Evolutionary conservation across 2,797 vertebrate genomes (phyloP).

Genomic region (Parauchenoglanis ngamensis): DNA sequence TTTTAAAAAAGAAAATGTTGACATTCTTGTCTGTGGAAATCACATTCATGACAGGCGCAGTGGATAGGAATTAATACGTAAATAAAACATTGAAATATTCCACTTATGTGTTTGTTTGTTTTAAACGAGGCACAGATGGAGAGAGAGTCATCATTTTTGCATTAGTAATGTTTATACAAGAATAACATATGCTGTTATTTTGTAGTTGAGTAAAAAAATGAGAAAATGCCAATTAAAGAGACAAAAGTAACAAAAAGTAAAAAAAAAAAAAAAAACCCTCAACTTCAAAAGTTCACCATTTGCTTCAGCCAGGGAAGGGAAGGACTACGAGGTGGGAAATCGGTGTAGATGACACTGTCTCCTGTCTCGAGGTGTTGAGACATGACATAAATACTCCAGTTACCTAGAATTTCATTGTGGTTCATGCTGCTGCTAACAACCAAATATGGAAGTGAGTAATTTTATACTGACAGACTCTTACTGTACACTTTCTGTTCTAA

Average conservation of each 20-base stretch:
- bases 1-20: background rate
- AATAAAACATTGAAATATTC: background rate
- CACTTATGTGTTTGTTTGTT: background rate
- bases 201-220: background rate
- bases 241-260: background rate
- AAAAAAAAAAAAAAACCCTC: background rate
- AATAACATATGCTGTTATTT: background rate
- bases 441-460: background rate
- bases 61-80: background rate
- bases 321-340: background rate
- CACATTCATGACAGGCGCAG: background rate
- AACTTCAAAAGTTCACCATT: background rate
- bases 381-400: background rate
- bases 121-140: background rate
- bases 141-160: background rate
- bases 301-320: background rate
- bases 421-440: background rate
- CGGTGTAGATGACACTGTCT: background rate
- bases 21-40: background rate
- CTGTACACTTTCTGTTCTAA: background rate
- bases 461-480: background rate
- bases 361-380: background rate
- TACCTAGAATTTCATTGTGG: background rate
- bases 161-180: background rate
- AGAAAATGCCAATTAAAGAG: background rate